A percentile compares a stretch with the other conserved stretches of the same genome.
Conservation (phyloP, 37 sponge, comb jelly and placozoan genomes). For the Haliclona indistincta region DNA sequence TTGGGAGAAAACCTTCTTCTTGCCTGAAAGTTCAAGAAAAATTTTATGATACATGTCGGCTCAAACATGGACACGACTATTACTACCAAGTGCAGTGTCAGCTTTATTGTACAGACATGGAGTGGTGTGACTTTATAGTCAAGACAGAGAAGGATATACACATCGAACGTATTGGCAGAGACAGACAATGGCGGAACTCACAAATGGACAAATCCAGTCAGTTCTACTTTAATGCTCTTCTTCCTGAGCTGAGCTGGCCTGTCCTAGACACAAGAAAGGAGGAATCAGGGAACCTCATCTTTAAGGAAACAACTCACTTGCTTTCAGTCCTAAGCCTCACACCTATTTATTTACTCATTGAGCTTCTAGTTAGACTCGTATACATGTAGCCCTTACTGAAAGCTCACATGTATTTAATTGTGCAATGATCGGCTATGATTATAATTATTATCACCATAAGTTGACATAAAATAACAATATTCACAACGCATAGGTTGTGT, state of each 20-base stretch:
- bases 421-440: no score
- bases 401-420: no score
- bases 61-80: constrained; percentile 5
- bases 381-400: no score
- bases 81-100: constrained; percentile 13
- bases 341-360: no score
- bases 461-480: no score
- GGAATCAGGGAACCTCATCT: constrained; percentile 45
- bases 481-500: no score
- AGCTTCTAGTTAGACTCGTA: no score
- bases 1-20: no score
- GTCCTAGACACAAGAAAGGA: constrained; percentile 13
- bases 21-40: background rate
- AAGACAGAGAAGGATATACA: background rate
- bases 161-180: background rate
- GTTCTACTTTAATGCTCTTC: constrained; percentile 2
- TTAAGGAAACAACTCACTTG: no score
- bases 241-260: constrained; percentile 37
- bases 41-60: background rate
- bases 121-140: constrained; percentile 30
- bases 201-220: background rate
- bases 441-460: no score
- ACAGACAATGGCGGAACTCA: background rate
- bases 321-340: no score
- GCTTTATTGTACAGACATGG: constrained; percentile 6